A percentile compares a stretch with the other conserved stretches of the same genome.
Evolutionary conservation across 2,797 vertebrate genomes (phyloP).

Genomic region (Rhabdomys pumilio): DNA sequence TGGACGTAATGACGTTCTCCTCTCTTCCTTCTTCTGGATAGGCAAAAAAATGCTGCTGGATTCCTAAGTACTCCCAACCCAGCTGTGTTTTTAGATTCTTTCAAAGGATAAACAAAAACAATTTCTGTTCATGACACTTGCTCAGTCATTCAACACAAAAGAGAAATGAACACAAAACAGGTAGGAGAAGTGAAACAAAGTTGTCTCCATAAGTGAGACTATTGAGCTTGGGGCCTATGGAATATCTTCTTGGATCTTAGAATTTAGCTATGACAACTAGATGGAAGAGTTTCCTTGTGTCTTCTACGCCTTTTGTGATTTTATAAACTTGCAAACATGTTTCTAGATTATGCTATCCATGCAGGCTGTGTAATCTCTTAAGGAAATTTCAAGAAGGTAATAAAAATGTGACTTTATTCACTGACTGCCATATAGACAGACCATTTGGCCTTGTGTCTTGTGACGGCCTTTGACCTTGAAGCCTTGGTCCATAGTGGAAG

Average conservation of each 20-base stretch:
- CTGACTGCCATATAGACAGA: slow-evolving; percentile 71
- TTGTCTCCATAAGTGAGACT: slow-evolving; percentile 10
- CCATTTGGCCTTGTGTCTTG: slow-evolving; percentile 46
- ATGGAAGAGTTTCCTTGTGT: slow-evolving; percentile 61
- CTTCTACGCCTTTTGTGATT: slow-evolving; percentile 86
- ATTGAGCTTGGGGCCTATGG: neutral
- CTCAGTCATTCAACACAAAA: slow-evolving; percentile 36
- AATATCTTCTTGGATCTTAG: slow-evolving; percentile 68
- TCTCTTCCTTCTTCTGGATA: neutral
- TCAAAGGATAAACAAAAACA: neutral
- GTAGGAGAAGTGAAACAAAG: slow-evolving; percentile 11
- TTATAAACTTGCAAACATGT: slow-evolving; percentile 85
- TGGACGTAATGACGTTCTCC: neutral
- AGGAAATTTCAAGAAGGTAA: too few species aligned
- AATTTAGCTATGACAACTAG: slow-evolving; percentile 70
- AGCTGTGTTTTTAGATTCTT: neutral
- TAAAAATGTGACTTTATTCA: slow-evolving; percentile 87
- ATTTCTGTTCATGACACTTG: neutral
- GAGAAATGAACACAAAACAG: neutral
- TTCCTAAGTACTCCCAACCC: neutral
- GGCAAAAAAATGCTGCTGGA: neutral
- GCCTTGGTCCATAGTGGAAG: neutral
- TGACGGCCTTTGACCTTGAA: slow-evolving; percentile 73
- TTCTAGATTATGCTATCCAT: slow-evolving; percentile 81
- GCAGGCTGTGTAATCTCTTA: too few species aligned